Base-by-base conservation (phyloP, 2,797 vertebrate genomes). In the Loris lydekkerianus region DNA sequence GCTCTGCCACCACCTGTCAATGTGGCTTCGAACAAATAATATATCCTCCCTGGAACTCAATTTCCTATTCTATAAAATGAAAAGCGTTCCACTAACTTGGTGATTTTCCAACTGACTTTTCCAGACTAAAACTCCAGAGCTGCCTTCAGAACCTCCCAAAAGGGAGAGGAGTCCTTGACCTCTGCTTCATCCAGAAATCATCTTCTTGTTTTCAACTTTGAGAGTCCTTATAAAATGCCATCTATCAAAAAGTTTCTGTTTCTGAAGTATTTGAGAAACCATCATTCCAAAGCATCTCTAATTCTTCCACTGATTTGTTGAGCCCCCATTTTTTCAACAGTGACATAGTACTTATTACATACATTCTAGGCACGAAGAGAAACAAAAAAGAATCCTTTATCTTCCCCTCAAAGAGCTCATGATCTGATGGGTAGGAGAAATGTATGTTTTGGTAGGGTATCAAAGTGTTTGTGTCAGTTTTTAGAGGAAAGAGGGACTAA, bases 161-260 rank as follows among this genome's bases (percentile, higher is more conserved):
- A 3, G n/a, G 61, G 5, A 53, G 23, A 81, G 6, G 31, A 10
- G 4, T 0, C 5, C 11, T 29, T 27, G n/a, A 60, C 1, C 14
- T 20, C 43, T 25, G 1, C 40, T 56, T 78, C 34, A 15, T 67
- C 29, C 14, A 23, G 63, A 29, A n/a, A 8, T 77, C 25, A 17
- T 88, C n/a, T 90, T 78, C 34, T 58, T 85, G 1, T 78, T 86
- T 85, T 77, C 53, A 10, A 7, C 37, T 76, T 80, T 49, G 63
- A 46, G 6, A 37, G 37, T 82, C 85, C 75, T 95, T 67, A 63
- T 88, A 61, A 92, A 96, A 76, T 91, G 40, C 56, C 83, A 89
- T 72, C 67, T 70, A 73, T 70, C 63, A 37, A 87, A 83, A 96
- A 43, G 37, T 4, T 75, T 77, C 67, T 34, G 2, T 84, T 76